Evolutionary conservation across 2,113 vertebrate genomes (phyloP), one percentile per base, ranked within the genome.

Genomic region (Cryptoleucopteryx plumbea): DNA sequence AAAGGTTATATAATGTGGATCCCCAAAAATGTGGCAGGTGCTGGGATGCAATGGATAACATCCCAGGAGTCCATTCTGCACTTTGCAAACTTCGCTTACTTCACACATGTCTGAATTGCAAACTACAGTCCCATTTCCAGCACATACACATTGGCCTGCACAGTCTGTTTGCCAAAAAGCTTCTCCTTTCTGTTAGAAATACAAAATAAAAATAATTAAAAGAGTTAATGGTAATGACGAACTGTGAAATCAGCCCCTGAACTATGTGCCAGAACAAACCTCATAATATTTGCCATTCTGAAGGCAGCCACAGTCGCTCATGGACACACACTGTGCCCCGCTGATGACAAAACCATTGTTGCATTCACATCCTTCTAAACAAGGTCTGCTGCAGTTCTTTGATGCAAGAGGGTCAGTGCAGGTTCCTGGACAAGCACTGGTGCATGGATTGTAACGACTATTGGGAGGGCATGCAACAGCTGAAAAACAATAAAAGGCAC

Each of bases 1-100:
- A 75, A 99, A 99, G 43, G 99, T 99, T 83, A 99, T 91, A 53
- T 99, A 99, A 95, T 99, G 99, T 18, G 98, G 98, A 96, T 99
- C 99, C 11, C 99, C 99, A 11, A 98, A 99, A 87, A 97, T 90
- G 19, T 97, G 97, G 90, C 99, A 99, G 61, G 97, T 99, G 77
- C 96, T 98, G 2, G 94, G 96, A 53, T 93, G 97, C 79, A 98
- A 87, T 14, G 70, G 88, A 92, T 98, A 98, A 93, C 99, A 99
- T 48, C 97, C 98, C 86, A 97, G 95, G 65, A 97, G 83, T 26
- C 98, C 98, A 12, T 98, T 94, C 74, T 97, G 95, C 59, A 98
- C 97, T 70, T 98, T 98, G 95, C 99, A 99, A 31, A 98, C 92
- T 74, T 99, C 90, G 25, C 56, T 81, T 29, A 86, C 55, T 59